Evolutionary conservation across 1,140 invertebrate species (phyloP), one percentile per base, ranked within the genome.

Genomic region (Lysiphlebus fabarum): DNA sequence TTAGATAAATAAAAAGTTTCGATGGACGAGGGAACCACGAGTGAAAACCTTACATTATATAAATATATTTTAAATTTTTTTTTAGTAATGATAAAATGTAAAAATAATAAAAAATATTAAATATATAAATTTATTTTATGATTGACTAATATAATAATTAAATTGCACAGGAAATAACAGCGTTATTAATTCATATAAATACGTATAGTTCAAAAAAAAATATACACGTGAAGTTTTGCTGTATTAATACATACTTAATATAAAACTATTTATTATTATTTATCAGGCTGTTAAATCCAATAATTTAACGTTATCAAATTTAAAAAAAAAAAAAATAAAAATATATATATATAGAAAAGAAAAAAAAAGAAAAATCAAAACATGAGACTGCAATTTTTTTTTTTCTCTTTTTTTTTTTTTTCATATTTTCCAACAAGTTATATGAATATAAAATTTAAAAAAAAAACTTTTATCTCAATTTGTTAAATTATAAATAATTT

Each of bases 331-430:
- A 26, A 4, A 26, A 26, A 26, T 26, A n/a, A n/a, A n/a, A n/a
- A n/a, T n/a, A n/a, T n/a, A n/a, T n/a, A n/a, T n/a, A n/a, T 26
- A 26, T 26, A 26, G 17, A 26, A 26, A 26, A 26, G 4, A 2
- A 26, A 26, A 26, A 17, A 26, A 26, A 26, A 26, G 2, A 17
- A 26, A 26, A 26, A 26, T 26, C 17, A 12, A 33, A 51, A 37
- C 11, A 34, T 37, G 49, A 51, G 49, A 51, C 49, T 49, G 47
- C 47, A 49, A 49, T 34, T 49, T 33, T 49, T 49, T 33, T 34
- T 17, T 49, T 49, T 49, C 12, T 26, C 17, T 26, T 4, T 26
- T n/a, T n/a, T n/a, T n/a, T n/a, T n/a, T n/a, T n/a, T n/a, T n/a
- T n/a, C n/a, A n/a, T 26, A 26, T 26, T 26, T 26, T 26, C 17